These are phyloP conservation scores for Pseudonaja textilis DNA, from an alignment of 2,113 vertebrate species.

Conservation along the genomic window DNA sequence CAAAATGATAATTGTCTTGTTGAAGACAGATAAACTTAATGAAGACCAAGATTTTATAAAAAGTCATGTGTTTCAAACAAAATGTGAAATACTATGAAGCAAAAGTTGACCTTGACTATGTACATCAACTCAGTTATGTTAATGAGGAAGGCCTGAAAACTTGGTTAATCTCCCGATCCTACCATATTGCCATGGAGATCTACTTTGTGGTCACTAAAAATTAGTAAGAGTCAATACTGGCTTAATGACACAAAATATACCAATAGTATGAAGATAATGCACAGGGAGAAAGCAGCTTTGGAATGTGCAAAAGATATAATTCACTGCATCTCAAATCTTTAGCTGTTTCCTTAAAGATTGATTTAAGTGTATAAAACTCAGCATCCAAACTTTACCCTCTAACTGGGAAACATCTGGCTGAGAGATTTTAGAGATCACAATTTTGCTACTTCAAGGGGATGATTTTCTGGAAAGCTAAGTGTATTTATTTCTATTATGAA, in stretches of 20 bases:
- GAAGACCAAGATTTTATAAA: neutral
- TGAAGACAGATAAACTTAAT: neutral
- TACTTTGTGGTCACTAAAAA: neutral
- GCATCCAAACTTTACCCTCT: conserved; percentile 50
- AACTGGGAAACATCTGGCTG: conserved; percentile 66
- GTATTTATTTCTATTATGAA: conserved; percentile 60
- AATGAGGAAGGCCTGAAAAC: neutral
- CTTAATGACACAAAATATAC: neutral
- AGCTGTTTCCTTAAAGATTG: conserved; percentile 54
- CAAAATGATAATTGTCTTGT: neutral
- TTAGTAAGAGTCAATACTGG: neutral
- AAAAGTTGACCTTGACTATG: neutral
- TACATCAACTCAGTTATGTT: neutral
- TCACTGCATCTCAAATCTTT: conserved; percentile 2
- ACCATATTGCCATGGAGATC: neutral
- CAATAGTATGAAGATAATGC: neutral
- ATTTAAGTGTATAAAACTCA: conserved; percentile 56
- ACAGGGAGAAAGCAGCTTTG: neutral
- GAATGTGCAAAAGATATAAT: conserved; percentile 32
- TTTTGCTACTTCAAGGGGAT: conserved; percentile 44
- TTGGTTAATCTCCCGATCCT: neutral
- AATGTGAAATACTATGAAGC: neutral
- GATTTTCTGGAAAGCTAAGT: conserved; percentile 41
- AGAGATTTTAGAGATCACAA: conserved; percentile 51
- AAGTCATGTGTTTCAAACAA: neutral